Percentiles rank a stretch among this genome's conserved stretches.
phyloP scores from a whole-genome alignment of 1,140 invertebrate species.

The Sinella curviseta region DNA sequence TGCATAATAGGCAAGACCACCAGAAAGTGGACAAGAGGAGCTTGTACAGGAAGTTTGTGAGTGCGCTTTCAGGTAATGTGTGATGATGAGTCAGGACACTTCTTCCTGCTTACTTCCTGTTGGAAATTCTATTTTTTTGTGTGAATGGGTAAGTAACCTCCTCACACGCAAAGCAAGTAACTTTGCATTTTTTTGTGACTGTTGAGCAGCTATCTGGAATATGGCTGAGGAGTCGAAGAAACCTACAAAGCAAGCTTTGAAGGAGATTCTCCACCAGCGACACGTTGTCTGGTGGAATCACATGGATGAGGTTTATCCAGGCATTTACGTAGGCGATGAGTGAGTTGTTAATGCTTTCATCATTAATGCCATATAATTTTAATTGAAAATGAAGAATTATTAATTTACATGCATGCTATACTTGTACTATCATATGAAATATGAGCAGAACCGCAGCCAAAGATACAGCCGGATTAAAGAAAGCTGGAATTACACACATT shows the following conservation, averaged over 20 bases:
- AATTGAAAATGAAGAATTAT: not conserved
- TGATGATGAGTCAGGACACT: no score
- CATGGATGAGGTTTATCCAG: conserved; percentile 24
- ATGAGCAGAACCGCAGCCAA: not conserved
- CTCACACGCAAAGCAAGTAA: no score
- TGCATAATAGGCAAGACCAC: not conserved
- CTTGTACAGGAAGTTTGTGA: not conserved
- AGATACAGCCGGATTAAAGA: not conserved
- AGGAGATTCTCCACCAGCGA: conserved; percentile 1
- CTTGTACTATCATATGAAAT: no score
- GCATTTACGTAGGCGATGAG: conserved; percentile 10
- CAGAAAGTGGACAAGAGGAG: not conserved
- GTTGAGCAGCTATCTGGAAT: not conserved
- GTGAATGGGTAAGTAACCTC: no score
- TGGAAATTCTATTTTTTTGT: no score
- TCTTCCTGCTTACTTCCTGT: no score
- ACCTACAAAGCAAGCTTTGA: not conserved
- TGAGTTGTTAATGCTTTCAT: no score
- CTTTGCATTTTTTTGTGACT: not conserved
- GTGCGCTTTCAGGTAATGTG: not conserved
- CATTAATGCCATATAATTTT: no score
- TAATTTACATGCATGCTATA: no score
- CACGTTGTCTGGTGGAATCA: not conserved
- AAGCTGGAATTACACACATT: conserved; percentile 23
- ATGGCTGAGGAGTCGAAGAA: not conserved